These are phyloP conservation scores for Drosophila kanapiae DNA, from an alignment of 1,140 invertebrate genomes.

Conservation along the genomic window DNA sequence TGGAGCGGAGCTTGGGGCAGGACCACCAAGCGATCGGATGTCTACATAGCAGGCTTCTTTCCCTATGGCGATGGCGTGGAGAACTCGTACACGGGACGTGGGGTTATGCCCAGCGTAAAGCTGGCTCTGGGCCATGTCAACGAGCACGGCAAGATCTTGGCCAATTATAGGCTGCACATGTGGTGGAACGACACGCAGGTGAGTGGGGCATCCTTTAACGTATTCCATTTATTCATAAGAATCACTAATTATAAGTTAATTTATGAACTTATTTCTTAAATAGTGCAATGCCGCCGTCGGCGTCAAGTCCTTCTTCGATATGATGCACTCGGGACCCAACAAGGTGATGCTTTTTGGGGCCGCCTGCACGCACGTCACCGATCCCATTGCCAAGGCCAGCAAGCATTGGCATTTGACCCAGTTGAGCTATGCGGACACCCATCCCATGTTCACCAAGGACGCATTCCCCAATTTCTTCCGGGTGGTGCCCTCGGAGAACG, in stretches of 20 bases:
- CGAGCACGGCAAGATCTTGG: slow-evolving; percentile 92
- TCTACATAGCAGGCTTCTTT: slow-evolving; percentile 97
- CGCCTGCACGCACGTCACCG: slow-evolving; percentile 98
- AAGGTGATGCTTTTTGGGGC: slow-evolving; percentile 98
- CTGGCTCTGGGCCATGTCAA: slow-evolving; percentile 97
- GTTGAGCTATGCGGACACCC: slow-evolving; percentile 99
- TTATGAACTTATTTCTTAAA: not conserved
- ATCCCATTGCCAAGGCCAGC: slow-evolving; percentile 98
- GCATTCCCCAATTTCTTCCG: slow-evolving; percentile 98
- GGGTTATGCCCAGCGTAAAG: slow-evolving; percentile 97
- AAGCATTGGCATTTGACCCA: slow-evolving; percentile 98
- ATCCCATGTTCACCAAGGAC: slow-evolving; percentile 98
- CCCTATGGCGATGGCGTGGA: slow-evolving; percentile 92
- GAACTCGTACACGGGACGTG: slow-evolving; percentile 91
- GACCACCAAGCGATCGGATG: slow-evolving; percentile 87
- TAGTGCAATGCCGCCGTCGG: slow-evolving; percentile 99
- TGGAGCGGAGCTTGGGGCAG: slow-evolving; percentile 27
- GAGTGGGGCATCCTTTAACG: slow-evolving; percentile 55
- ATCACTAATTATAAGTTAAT: not conserved
- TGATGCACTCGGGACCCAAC: slow-evolving; percentile 96
- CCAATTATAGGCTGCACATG: slow-evolving; percentile 95
- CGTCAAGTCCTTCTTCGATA: slow-evolving; percentile 99
- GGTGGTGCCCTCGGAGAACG: slow-evolving; percentile 97
- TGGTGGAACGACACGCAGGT: slow-evolving; percentile 98
- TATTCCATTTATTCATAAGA: not conserved